Base-by-base conservation (phyloP, 2,888 invertebrate species). In the Cataglyphis altisquamis region DNA sequence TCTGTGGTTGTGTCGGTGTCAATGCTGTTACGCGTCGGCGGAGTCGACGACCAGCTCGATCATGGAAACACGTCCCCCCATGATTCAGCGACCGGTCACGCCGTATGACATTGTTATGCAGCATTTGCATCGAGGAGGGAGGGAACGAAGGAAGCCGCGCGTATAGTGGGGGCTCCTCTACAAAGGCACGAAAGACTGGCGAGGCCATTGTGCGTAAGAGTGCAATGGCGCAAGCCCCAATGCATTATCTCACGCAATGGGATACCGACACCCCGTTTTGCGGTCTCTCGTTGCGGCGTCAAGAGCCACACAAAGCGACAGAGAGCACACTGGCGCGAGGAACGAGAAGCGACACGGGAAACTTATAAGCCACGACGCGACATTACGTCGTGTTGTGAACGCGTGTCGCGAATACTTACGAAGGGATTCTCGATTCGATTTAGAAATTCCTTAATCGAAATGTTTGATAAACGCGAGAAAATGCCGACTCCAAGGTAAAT, bases 201-300 rank as follows among this genome's bases (percentile, higher is more conserved):
- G 89, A 89, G 89, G 84, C 89, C 85, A 87, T 90, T 90, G 90
- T 89, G 90, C 89, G 90, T 90, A 83, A 84, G 86, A 89, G 80
- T 86, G 87, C 87, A 85, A 77, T 52, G 77, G 77, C 85, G 88
- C 89, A 88, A 88, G 86, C 85, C 89, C 85, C 89, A 86, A 88
- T 84, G 91, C 87, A 91, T 91, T 91, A 90, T 91, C 91, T 91
- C 91, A 90, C 89, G 91, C 91, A 90, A 91, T 91, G 91, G 90
- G 87, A 90, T 90, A 91, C 86, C 87, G 91, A 91, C 91, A 91
- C 91, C 91, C 89, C 86, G 88, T 91, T 91, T 52, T 91, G 91
- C 85, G 91, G 91, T 91, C 86, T 89, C 87, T 87, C 84, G 15
- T 52, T 87, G 91, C 82, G 91, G 90, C 88, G 88, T 86, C 83